Percentiles rank a stretch among this genome's conserved stretches.
Evolutionary conservation across 2,113 vertebrate species (phyloP).

Genomic region (Ophiodon elongatus): DNA sequence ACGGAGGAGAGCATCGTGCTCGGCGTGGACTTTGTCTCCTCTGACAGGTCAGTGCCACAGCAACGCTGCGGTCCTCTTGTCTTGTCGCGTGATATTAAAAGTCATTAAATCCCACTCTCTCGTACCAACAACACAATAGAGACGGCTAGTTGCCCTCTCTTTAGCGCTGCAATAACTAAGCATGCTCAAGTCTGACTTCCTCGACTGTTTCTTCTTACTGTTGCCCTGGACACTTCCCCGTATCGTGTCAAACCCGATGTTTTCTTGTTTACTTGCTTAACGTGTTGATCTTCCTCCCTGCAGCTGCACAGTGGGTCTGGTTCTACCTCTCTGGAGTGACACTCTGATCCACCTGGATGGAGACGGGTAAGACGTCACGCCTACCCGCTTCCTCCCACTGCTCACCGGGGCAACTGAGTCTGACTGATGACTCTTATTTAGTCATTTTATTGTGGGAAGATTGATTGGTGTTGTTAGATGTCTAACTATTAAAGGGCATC

Average conservation of each 20-base stretch:
- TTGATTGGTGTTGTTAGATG: not conserved
- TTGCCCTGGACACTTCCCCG: not conserved
- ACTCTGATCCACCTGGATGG: constrained; percentile 98
- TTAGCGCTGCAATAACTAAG: too few species aligned
- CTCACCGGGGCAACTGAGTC: constrained; percentile 5
- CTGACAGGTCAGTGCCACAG: constrained; percentile 88
- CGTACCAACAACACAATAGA: too few species aligned
- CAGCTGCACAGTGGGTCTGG: constrained; percentile 93
- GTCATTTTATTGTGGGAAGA: not conserved
- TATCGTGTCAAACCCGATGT: not conserved
- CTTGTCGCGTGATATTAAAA: not conserved
- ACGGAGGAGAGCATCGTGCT: constrained; percentile 98
- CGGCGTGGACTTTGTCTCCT: constrained; percentile 94
- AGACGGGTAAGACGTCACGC: constrained; percentile 90
- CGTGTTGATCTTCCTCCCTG: constrained; percentile 78
- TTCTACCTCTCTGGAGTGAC: constrained; percentile 98
- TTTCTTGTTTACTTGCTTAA: constrained; percentile 6
- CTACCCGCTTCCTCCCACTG: constrained; percentile 38
- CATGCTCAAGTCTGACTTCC: not conserved
- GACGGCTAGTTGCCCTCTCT: too few species aligned
- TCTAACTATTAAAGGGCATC: not conserved
- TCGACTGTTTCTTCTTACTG: not conserved
- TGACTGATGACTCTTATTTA: not conserved
- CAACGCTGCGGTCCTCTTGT: not conserved
- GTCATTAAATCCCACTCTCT: not conserved